These are phyloP conservation scores for Nephrotoma flavescens DNA, from an alignment of 2,888 invertebrate genomes.

Conservation along the genomic window DNA sequence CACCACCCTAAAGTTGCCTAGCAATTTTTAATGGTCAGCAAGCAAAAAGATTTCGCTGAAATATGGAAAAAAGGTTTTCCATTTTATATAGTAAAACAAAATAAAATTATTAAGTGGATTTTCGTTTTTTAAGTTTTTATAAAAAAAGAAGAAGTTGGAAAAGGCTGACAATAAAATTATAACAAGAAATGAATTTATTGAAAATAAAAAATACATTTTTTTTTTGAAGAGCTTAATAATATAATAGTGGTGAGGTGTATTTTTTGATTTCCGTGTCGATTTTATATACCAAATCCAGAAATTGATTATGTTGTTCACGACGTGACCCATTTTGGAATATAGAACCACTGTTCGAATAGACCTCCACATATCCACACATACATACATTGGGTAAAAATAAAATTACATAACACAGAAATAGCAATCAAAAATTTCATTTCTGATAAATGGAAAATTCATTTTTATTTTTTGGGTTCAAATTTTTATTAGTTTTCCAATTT, in stretches of 20 bases:
- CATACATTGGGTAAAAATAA: not conserved
- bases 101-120: not conserved
- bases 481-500: not conserved
- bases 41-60: not conserved
- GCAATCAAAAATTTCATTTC: not conserved
- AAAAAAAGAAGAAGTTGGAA: not conserved
- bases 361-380: not conserved
- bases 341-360: not conserved
- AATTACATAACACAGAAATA: not conserved
- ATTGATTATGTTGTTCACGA: not conserved
- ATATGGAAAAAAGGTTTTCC: not conserved
- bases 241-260: not conserved
- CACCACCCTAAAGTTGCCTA: not conserved
- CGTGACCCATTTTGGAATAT: not conserved
- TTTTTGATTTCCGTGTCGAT: not conserved
- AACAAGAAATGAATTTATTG: not conserved
- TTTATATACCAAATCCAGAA: not conserved
- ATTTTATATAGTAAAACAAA: not conserved
- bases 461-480: not conserved
- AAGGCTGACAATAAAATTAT: not conserved
- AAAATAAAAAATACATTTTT: not conserved
- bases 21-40: no score
- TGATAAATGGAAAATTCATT: not conserved
- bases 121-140: not conserved
- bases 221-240: not conserved